phyloP scores from a whole-genome alignment of 2,888 invertebrate genomes.

The Meghimatium bilineatum region DNA sequence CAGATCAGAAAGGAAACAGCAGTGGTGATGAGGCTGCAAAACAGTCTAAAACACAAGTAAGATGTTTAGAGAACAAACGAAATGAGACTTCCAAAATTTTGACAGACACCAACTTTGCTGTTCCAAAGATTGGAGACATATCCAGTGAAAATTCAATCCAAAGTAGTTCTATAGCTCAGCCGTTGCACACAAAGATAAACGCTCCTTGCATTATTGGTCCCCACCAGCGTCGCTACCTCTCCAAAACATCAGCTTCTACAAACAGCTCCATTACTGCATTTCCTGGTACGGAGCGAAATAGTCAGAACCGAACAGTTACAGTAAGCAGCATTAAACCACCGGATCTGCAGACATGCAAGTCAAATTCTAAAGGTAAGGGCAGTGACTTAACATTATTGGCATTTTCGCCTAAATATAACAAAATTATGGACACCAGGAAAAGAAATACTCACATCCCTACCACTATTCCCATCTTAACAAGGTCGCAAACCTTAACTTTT shows the following conservation, averaged over 20 bases:
- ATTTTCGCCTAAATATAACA: constrained; percentile 51
- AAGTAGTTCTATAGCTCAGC: constrained; percentile 5
- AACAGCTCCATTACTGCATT: constrained; percentile 65
- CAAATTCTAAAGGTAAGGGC: constrained; percentile 65
- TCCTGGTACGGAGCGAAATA: constrained; percentile 45
- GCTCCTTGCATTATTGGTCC: constrained; percentile 26
- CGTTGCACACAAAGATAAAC: constrained; percentile 19
- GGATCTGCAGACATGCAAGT: constrained; percentile 65
- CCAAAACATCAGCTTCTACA: constrained; percentile 67
- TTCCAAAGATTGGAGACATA: constrained; percentile 7
- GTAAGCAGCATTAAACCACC: constrained; percentile 69
- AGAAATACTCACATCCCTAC: constrained; percentile 40
- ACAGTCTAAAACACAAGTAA: not conserved
- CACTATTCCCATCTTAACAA: constrained; percentile 43
- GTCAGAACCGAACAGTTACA: constrained; percentile 55
- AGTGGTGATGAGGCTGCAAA: not conserved
- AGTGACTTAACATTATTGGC: constrained; percentile 52
- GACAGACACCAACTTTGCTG: constrained; percentile 10
- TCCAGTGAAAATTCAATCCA: not conserved
- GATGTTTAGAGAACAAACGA: constrained; percentile 25
- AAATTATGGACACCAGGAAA: constrained; percentile 25
- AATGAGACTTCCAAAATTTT: constrained; percentile 6
- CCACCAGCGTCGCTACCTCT: constrained; percentile 58
- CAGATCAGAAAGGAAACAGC: constrained; percentile 11
- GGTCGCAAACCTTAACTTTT: constrained; percentile 52